Percentiles rank a stretch among this genome's conserved stretches.
Evolutionary conservation across 2,113 vertebrate species (phyloP).

Genomic region (Thoracochromis brauschi): DNA sequence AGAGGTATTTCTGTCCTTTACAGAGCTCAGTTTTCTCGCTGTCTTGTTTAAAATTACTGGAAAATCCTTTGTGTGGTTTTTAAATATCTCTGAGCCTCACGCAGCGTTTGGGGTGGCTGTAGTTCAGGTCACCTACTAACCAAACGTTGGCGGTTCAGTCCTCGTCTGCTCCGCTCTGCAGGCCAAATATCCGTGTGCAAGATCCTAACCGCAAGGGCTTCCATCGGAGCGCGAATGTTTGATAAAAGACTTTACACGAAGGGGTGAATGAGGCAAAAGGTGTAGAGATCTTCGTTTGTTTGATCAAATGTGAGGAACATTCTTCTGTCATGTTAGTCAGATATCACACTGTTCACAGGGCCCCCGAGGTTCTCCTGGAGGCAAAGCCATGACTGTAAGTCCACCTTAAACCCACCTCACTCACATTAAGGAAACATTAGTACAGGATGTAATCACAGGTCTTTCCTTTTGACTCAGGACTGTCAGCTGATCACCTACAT

Average conservation of each 20-base stretch:
- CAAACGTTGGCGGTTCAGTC: background rate
- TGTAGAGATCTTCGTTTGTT: fast-evolving
- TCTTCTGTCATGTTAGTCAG: fast-evolving
- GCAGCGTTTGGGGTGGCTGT: background rate
- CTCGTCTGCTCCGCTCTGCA: background rate
- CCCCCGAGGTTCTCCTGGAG: constrained; percentile 68
- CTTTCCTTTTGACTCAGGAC: constrained; percentile 42
- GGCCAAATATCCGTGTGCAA: background rate
- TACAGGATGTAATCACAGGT: background rate
- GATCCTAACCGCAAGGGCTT: background rate
- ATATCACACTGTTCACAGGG: constrained; percentile 63
- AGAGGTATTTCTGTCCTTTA: background rate
- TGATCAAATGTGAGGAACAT: background rate
- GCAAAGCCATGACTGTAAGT: constrained; percentile 68
- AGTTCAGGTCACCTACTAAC: background rate
- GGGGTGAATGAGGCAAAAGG: background rate
- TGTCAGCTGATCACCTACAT: constrained; percentile 80
- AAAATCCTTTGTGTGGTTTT: background rate
- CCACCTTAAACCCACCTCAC: background rate
- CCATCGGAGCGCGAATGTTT: background rate
- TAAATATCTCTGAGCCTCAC: background rate
- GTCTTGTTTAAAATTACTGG: background rate
- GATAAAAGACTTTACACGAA: background rate
- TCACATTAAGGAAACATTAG: background rate
- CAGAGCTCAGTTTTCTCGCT: background rate